Conservation (phyloP, 37 sponge, comb jelly and placozoan genomes). For the Oopsacas minuta region DNA sequence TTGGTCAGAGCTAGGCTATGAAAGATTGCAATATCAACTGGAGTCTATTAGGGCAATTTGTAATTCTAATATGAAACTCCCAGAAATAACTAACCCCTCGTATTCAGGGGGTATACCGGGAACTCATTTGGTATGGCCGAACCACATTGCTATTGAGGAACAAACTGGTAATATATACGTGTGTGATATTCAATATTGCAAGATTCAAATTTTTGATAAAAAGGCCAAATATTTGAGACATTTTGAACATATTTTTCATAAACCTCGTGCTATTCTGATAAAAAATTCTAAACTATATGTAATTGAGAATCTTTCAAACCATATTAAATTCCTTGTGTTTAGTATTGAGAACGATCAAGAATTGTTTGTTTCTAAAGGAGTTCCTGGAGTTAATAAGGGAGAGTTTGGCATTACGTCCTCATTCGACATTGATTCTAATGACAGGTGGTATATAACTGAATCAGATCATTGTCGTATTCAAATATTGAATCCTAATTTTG, state of each 20-base stretch:
- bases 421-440: background rate
- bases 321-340: background rate
- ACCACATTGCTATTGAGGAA: slow-evolving; percentile 11
- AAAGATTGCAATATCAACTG: background rate
- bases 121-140: background rate
- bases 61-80: background rate
- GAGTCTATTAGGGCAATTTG: background rate
- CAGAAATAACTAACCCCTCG: background rate
- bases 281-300: background rate
- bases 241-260: background rate
- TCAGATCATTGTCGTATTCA: background rate
- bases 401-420: background rate
- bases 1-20: background rate
- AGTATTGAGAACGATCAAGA: background rate
- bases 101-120: background rate
- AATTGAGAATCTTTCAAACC: background rate
- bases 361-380: background rate
- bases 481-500: background rate
- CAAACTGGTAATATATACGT: background rate
- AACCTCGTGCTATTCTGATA: background rate
- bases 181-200: background rate
- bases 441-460: background rate
- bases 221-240: background rate
- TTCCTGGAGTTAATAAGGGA: background rate
- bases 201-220: background rate